These are phyloP conservation scores for Zaprionus taronus DNA, from an alignment of 1,140 invertebrate species.

Conservation along the genomic window DNA sequence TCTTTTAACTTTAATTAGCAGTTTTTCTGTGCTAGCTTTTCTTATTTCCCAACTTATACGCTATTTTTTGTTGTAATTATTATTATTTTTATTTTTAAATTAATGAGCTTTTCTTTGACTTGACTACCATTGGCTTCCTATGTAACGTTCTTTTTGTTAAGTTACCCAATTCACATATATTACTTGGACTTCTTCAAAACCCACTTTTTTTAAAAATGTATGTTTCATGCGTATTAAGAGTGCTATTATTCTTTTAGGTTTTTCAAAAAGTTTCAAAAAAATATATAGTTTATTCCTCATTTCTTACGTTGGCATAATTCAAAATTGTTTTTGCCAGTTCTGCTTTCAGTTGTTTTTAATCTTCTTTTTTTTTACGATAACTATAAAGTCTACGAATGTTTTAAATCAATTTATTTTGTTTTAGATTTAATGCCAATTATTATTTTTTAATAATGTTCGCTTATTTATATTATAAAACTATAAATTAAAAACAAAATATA, in stretches of 20 bases:
- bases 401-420: constrained; percentile 56
- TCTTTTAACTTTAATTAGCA: constrained; percentile 59
- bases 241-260: constrained; percentile 52
- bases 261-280: constrained; percentile 83
- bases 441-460: constrained; percentile 15
- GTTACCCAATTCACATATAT: constrained; percentile 9
- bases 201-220: constrained; percentile 33
- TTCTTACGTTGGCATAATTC: constrained; percentile 78
- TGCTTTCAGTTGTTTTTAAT: constrained; percentile 18
- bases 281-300: constrained; percentile 74
- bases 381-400: constrained; percentile 48
- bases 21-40: constrained; percentile 39
- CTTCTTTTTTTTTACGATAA: constrained; percentile 34
- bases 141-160: constrained; percentile 11
- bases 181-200: constrained; percentile 16
- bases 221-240: constrained; percentile 42
- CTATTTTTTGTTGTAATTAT: constrained; percentile 33
- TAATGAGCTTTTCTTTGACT: constrained; percentile 72
- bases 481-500: constrained; percentile 3
- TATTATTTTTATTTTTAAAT: constrained; percentile 51
- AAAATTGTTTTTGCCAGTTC: constrained; percentile 64
- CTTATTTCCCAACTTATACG: constrained; percentile 25
- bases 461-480: constrained; percentile 48
- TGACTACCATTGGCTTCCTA: constrained; percentile 29
- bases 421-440: constrained; percentile 59